Percentiles rank a stretch among this genome's conserved stretches.
These are phyloP conservation scores for Aphelenchoides besseyi DNA, from an alignment of 1,140 invertebrate genomes.

Conservation along the genomic window DNA sequence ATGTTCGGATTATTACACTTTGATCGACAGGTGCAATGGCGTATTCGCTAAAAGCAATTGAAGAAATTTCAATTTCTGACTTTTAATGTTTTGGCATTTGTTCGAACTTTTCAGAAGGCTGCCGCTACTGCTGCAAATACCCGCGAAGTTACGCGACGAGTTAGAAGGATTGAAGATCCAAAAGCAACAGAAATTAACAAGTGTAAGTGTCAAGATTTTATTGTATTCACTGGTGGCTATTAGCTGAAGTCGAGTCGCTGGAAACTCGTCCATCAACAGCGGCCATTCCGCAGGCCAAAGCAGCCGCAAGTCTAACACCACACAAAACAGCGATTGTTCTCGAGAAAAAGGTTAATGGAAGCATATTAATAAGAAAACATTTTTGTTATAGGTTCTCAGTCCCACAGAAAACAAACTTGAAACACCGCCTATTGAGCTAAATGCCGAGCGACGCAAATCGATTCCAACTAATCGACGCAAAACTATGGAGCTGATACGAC, in stretches of 20 bases:
- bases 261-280: not conserved
- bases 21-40: not conserved
- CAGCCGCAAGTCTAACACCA: not conserved
- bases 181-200: constrained; percentile 6
- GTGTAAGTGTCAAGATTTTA: not conserved
- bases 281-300: not conserved
- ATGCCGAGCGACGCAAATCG: constrained; percentile 5
- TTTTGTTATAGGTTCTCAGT: not conserved
- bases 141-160: not conserved
- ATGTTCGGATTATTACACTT: constrained; percentile 1
- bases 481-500: constrained; percentile 19
- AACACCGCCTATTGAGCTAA: constrained; percentile 3
- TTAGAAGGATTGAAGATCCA: not conserved
- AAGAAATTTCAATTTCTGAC: not conserved
- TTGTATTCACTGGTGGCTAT: not conserved
- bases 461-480: constrained; percentile 15
- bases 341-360: not conserved
- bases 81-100: not conserved
- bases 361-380: not conserved
- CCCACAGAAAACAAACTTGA: constrained; percentile 19
- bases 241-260: not conserved
- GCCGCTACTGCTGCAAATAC: not conserved
- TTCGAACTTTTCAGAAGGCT: constrained; percentile 7
- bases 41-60: not conserved
- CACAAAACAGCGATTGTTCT: not conserved